Percentiles rank a stretch among this genome's conserved stretches.
phyloP scores from a whole-genome alignment of 2,113 vertebrate species.

The Neodontobutis hainanensis region DNA sequence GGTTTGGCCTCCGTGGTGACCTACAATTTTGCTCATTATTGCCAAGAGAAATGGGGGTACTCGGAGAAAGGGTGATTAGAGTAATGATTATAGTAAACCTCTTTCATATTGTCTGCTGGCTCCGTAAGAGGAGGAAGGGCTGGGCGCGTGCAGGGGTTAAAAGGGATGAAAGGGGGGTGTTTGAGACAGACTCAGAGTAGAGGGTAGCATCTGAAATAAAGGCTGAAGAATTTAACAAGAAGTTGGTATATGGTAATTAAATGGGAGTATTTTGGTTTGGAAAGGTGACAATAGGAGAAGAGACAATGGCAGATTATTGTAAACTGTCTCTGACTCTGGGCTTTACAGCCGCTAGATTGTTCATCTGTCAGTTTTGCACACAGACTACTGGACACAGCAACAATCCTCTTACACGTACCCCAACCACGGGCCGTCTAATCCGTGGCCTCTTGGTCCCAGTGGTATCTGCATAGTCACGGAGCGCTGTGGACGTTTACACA shows the following conservation, averaged over 20 bases:
- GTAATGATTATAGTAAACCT: conserved; percentile 53
- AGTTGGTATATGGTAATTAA: background rate
- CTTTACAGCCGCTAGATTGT: conserved; percentile 63
- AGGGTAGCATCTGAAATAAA: background rate
- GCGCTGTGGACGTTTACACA: background rate
- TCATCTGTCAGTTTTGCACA: conserved; percentile 58
- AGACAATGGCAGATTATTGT: conserved; percentile 52
- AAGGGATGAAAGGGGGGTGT: background rate
- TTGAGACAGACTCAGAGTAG: background rate
- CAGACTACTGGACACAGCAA: conserved; percentile 37
- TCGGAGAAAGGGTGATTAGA: conserved; percentile 50
- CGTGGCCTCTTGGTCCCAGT: conserved; percentile 25
- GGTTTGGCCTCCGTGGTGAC: conserved; percentile 40
- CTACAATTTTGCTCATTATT: conserved; percentile 55
- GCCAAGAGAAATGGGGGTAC: conserved; percentile 30
- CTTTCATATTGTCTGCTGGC: conserved; percentile 37
- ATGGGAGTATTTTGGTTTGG: background rate
- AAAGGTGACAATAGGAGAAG: conserved; percentile 1
- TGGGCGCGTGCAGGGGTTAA: conserved; percentile 18
- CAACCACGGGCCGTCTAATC: conserved; percentile 52
- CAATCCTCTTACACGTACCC: conserved; percentile 67
- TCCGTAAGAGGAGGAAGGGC: background rate
- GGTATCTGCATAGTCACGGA: conserved; percentile 11
- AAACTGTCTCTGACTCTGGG: conserved; percentile 49
- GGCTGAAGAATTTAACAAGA: background rate